Conservation (phyloP, 2,888 invertebrate genomes). For the Ganaspis brasiliensis region DNA sequence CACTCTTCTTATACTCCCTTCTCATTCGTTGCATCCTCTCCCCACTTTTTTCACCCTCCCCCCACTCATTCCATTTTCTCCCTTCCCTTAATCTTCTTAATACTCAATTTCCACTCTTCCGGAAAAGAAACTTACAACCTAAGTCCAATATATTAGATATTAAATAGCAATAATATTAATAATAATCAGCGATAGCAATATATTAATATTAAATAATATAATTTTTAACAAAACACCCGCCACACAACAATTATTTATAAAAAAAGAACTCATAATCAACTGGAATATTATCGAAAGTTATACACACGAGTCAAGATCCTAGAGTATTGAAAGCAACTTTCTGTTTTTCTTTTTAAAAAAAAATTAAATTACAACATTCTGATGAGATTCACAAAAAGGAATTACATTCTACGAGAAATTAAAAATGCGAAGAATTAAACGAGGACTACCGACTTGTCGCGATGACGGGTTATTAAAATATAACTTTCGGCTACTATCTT, state of each 20-base stretch:
- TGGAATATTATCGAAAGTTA: constrained; percentile 58
- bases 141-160: constrained; percentile 79
- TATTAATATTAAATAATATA: constrained; percentile 80
- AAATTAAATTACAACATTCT: constrained; percentile 8
- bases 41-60: too few species aligned
- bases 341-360: too few species aligned
- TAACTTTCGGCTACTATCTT: constrained; percentile 36
- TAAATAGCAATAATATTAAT: constrained; percentile 72
- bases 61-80: too few species aligned
- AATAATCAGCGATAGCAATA: constrained; percentile 77
- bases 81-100: constrained; percentile 53
- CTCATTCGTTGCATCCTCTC: too few species aligned
- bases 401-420: background rate
- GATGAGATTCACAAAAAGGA: constrained; percentile 50
- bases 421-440: constrained; percentile 37
- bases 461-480: constrained; percentile 41
- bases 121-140: constrained; percentile 75
- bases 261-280: constrained; percentile 70
- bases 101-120: constrained; percentile 62
- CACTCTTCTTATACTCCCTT: too few species aligned
- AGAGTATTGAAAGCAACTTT: constrained; percentile 35
- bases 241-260: constrained; percentile 64
- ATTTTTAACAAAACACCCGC: constrained; percentile 78
- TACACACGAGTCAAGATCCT: constrained; percentile 10
- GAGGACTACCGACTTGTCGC: constrained; percentile 32